phyloP scores from a whole-genome alignment of 2,888 invertebrate genomes.

The Eupithecia insigniata region DNA sequence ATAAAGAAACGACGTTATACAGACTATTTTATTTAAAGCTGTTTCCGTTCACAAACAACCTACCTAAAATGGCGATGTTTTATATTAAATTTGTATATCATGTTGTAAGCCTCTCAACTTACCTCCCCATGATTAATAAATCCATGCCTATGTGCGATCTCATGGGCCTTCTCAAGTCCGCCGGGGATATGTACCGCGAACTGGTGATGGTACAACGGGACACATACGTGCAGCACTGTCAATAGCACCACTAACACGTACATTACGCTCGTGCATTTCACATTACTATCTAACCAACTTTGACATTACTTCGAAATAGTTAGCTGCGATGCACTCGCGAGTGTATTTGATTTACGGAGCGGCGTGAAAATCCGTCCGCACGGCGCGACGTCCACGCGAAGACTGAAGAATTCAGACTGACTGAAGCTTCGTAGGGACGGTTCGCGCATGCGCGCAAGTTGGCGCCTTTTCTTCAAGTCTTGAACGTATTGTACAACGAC shows the following conservation, averaged over 20 bases:
- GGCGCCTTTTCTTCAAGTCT: slow-evolving; percentile 80
- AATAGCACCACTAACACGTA: slow-evolving; percentile 73
- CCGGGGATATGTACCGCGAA: slow-evolving; percentile 91
- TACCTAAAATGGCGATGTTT: not conserved
- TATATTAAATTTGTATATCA: slow-evolving; percentile 1
- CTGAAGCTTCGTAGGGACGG: slow-evolving; percentile 34
- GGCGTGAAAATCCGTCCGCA: slow-evolving; percentile 53
- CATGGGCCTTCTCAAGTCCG: slow-evolving; percentile 66
- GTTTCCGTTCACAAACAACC: not conserved
- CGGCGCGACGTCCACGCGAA: slow-evolving; percentile 56
- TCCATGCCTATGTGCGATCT: slow-evolving; percentile 76
- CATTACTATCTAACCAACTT: slow-evolving; percentile 62
- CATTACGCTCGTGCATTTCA: slow-evolving; percentile 80
- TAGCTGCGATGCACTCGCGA: slow-evolving; percentile 51
- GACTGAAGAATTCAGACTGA: slow-evolving; percentile 58
- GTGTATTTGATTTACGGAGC: slow-evolving; percentile 33
- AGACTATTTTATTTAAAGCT: not conserved
- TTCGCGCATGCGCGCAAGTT: slow-evolving; percentile 55
- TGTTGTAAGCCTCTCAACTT: slow-evolving; percentile 44
- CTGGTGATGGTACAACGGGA: slow-evolving; percentile 78
- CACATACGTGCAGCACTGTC: slow-evolving; percentile 76
- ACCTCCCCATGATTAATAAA: slow-evolving; percentile 81
- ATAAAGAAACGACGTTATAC: not conserved
- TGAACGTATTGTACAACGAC: slow-evolving; percentile 73
- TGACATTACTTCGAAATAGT: slow-evolving; percentile 42